Base-by-base conservation (phyloP, 2,797 vertebrate genomes). In the Enteromius paludinosus region DNA sequence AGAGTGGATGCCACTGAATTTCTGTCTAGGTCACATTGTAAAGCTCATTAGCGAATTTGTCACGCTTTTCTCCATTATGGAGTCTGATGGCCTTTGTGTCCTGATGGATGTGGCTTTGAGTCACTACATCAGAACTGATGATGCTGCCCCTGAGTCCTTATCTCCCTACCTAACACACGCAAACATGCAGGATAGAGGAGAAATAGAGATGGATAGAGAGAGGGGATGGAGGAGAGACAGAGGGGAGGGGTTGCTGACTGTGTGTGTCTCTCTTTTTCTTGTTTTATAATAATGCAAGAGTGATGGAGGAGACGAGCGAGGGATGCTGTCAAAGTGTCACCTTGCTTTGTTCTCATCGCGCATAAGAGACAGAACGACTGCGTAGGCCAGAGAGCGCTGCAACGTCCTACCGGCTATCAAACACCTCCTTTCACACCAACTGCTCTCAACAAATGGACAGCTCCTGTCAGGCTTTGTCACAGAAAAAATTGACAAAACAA, bases 101-200 rank as follows among this genome's bases (percentile, higher is more conserved):
- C 89, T 89, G 91, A 91, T 89, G 89, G 89, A 93, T 79, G 89
- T 92, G 92, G 91, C 93, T 90, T 90, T 94, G 92, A 92, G 89
- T 93, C 92, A 92, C 92, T 92, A 87, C 86, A 84, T 2, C 70
- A 84, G 87, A 77, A 83, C 65, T 77, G 81, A 83, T 83, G 81
- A 83, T 83, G 41, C 81, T 70, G 64, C 65, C 73, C 81, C 15
- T 79, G 54, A 68, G 65, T 78, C 65, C 81, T 83, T 78, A 83
- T 83, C 81, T 83, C 65, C 64, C 17, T 28, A 70, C 81, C 28
- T 75, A 66, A 83, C 69, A 56, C 56, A 69, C 45, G n/a, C 49
- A 86, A 69, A 83, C 64, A 80, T 43, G 28, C 15, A 47, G 77
- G n/a, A 69, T 45, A 68, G 78, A 76, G 64, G 66, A 62, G 43